Base-by-base conservation (phyloP, 2,113 vertebrate species). In the Rynchops niger region DNA sequence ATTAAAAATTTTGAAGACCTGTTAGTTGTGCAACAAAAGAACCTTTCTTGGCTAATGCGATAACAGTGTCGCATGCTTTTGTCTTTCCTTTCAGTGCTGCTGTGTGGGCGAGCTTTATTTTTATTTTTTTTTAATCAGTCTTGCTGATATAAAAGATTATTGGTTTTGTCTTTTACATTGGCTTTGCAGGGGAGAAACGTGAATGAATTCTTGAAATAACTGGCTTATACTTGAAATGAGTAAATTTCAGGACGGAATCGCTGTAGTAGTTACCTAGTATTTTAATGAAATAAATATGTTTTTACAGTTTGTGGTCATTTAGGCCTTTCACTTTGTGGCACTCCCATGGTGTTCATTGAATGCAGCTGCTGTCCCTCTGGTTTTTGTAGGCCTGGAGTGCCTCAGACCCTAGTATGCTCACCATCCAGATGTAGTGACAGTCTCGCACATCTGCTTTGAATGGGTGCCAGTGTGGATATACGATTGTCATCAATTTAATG, bases 241-340 rank as follows among this genome's bases (percentile, higher is more conserved):
- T 84, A 89, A 93, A 32, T 89, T 74, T 91, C 91, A 90, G 78
- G 62, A 90, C 95, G 97, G 85, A 83, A 92, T 93, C 74, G 72
- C 93, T 95, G 84, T 55, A 72, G 71, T 21, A 29, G 89, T 97
- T 97, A 97, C 97, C 95, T 96, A 38, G 77, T 87, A 42, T 79
- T 96, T 93, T 97, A 95, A 98, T 97, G 93, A 97, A 97, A 97
- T 96, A 97, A 97, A 81, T 97, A 92, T 98, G 95, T 97, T 95
- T 97, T 97, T 97, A 97, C 93, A 97, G 94, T 96, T 91, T 74
- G 94, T 47, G 77, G 97, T 96, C 82, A 95, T 94, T 95, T 62
- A 42, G 91, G 70, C 73, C 97, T 98, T 97, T 97, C 97, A 78
- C 96, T 61, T 94, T 63, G 74, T 36, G 78, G 83, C 55, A 86